Percentiles rank a stretch among this genome's conserved stretches.
Conservation (phyloP, 2,797 vertebrate genomes). For the Falco naumanni region DNA sequence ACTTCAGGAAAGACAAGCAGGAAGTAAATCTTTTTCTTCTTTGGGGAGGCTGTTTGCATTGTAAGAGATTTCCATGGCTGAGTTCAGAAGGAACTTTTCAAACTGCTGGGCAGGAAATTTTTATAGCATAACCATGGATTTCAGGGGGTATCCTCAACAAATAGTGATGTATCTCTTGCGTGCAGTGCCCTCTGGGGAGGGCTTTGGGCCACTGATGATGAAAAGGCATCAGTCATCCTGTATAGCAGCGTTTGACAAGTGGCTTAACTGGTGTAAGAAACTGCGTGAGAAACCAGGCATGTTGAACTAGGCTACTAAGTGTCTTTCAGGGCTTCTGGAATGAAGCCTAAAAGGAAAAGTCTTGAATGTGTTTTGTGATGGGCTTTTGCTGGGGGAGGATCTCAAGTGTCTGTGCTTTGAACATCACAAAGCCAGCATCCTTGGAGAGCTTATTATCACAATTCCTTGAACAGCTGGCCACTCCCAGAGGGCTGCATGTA, state of each 20-base stretch:
- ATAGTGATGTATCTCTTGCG: background rate
- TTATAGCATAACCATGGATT: background rate
- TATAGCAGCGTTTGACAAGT: background rate
- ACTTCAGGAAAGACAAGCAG: background rate
- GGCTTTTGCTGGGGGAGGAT: background rate
- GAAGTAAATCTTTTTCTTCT: slow-evolving; percentile 1
- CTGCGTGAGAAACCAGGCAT: background rate
- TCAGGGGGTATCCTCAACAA: background rate
- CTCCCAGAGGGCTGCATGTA: background rate
- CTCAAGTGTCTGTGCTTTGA: background rate
- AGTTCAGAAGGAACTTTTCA: background rate
- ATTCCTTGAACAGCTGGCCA: background rate
- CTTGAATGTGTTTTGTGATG: background rate
- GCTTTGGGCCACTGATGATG: background rate
- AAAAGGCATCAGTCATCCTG: background rate
- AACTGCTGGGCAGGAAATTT: background rate
- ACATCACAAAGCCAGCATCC: background rate
- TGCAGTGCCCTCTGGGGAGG: background rate
- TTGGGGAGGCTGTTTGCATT: background rate
- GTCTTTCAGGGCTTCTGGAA: background rate
- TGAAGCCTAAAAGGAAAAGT: background rate
- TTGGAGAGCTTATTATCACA: slow-evolving; percentile 32
- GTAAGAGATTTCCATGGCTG: background rate
- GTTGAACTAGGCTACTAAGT: background rate
- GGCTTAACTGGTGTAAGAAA: background rate